These are phyloP conservation scores for Ceratosolen solmsi DNA, from an alignment of 1,140 invertebrate species.

Conservation along the genomic window DNA sequence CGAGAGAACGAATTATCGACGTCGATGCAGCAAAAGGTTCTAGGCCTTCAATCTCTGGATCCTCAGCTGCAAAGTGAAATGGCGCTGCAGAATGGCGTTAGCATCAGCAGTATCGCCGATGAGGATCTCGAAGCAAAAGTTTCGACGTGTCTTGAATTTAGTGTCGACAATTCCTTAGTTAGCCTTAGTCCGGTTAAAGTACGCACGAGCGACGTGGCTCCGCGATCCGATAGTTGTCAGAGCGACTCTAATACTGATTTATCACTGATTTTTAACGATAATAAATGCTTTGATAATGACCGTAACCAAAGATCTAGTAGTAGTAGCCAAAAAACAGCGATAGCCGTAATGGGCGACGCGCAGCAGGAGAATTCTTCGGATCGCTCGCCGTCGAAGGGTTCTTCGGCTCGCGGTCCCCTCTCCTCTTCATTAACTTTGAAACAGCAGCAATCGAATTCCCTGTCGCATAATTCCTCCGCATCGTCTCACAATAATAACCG, in stretches of 20 bases:
- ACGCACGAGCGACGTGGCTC: not conserved
- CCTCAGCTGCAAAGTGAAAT: conserved; percentile 12
- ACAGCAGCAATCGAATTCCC: conserved; percentile 4
- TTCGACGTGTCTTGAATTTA: not conserved
- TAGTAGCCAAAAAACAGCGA: conserved; percentile 39
- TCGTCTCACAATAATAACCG: not conserved
- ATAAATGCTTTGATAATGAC: conserved; percentile 44
- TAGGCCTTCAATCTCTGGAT: not conserved
- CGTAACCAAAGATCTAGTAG: conserved; percentile 49
- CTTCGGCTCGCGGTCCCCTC: conserved; percentile 54
- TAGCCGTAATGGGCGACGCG: conserved; percentile 14
- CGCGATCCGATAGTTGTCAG: conserved; percentile 13
- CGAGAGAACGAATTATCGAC: not conserved
- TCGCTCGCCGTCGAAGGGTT: conserved; percentile 45
- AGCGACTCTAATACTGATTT: conserved; percentile 34
- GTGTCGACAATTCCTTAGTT: conserved; percentile 12
- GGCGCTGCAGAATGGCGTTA: conserved; percentile 21
- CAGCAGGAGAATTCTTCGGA: conserved; percentile 44
- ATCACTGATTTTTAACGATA: conserved; percentile 39
- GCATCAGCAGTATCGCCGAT: not conserved
- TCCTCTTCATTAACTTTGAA: conserved; percentile 21
- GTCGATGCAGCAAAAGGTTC: not conserved
- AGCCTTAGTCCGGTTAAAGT: conserved; percentile 30
- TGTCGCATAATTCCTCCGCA: not conserved
- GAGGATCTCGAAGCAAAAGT: not conserved